phyloP scores from a whole-genome alignment of 1,140 invertebrate genomes.

The Monomorium pharaonis region DNA sequence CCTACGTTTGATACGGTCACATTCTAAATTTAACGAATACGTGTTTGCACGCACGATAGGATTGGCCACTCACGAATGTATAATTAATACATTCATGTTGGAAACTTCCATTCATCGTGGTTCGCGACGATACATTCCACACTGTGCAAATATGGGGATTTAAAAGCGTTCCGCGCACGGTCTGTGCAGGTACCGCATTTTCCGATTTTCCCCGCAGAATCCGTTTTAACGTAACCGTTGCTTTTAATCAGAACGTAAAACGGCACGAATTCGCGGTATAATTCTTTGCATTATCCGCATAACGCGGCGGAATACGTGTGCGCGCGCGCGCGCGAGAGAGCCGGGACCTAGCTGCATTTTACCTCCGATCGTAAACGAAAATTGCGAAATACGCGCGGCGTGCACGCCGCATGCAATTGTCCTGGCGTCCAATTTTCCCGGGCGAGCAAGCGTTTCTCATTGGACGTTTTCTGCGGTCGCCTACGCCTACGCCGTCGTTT shows the following conservation, averaged over 20 bases:
- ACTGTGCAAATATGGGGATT: conserved; percentile 21
- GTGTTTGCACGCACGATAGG: background rate
- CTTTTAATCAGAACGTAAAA: conserved; percentile 67
- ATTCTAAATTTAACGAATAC: conserved; percentile 24
- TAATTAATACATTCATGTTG: conserved; percentile 53
- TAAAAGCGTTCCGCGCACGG: background rate
- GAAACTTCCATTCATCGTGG: background rate
- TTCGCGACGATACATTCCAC: conserved; percentile 46
- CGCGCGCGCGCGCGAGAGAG: no score
- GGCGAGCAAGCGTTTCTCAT: background rate
- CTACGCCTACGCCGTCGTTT: conserved; percentile 22
- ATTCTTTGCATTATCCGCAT: conserved; percentile 68
- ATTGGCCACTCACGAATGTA: background rate
- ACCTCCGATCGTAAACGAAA: conserved; percentile 73
- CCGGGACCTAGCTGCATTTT: conserved; percentile 44
- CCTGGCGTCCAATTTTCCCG: conserved; percentile 59
- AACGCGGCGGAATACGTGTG: conserved; percentile 16
- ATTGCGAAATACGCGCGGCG: conserved; percentile 67
- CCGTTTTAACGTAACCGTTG: conserved; percentile 64
- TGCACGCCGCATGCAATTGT: background rate
- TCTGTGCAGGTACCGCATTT: background rate
- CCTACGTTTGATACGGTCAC: background rate
- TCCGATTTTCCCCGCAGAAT: conserved; percentile 28
- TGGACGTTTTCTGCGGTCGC: background rate
- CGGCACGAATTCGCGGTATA: conserved; percentile 62